Evolutionary conservation across 2,113 vertebrate genomes (phyloP), one percentile per base, ranked within the genome.

Genomic region (Sturnira hondurensis): DNA sequence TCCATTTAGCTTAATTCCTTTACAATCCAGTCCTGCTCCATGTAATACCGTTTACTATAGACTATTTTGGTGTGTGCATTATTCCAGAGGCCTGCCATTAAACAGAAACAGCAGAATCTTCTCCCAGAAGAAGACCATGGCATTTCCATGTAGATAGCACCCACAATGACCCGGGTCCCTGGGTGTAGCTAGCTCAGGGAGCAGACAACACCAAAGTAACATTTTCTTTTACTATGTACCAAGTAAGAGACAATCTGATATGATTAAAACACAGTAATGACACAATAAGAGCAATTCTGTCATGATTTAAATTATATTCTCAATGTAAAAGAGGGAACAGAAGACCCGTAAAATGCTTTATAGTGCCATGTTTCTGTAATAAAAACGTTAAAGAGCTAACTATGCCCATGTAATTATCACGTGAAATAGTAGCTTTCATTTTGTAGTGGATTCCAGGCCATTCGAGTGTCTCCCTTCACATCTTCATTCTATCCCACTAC

Each of bases 31-130:
- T 87, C 70, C 52, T 84, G 54, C 36, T 84, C 78, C 87, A 63
- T 45, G 84, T 56, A 89, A 50, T 70, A 52, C 68, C 88, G 94
- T 85, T 84, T 91, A 83, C 78, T 80, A 70, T 15, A 86, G 54
- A 91, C 81, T 85, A 93, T 70, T 95, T 86, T 81, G 73, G 86
- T 74, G 54, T 85, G 36, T 81, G 52, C 82, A 56, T 94, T 82
- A 84, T 93, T 93, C 73, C 82, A 92, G 76, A 85, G 90, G 93
- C 61, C 56, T 54, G 58, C 45, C 41, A 78, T 80, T 38, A 93
- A 70, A 68, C 0, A 92, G 33, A 91, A 94, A 95, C 11, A 82
- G 58, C 38, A 95, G 47, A 84, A 84, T 73, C 71, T 90, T 85
- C 81, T 88, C 61, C 82, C 90, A 91, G 47, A 87, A 76, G 33